A percentile compares a stretch with the other conserved stretches of the same genome.
These are phyloP conservation scores for Lasioglossum calceatum DNA, from an alignment of 2,888 invertebrate species.

Conservation along the genomic window DNA sequence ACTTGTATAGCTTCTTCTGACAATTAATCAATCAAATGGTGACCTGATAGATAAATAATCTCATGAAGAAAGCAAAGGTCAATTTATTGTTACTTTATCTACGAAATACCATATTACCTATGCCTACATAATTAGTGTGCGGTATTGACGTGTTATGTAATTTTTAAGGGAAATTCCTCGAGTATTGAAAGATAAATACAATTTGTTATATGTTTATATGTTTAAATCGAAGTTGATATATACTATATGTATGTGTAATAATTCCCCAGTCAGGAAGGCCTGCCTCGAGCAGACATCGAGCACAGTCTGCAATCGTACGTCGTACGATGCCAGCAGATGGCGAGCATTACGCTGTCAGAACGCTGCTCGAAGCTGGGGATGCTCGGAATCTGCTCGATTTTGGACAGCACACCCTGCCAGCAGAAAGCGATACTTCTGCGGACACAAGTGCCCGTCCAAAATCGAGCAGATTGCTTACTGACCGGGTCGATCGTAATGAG, in stretches of 20 bases:
- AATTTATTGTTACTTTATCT: conserved; percentile 40
- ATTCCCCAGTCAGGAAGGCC: not conserved
- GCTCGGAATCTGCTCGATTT: too few relatives aligned
- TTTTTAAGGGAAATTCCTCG: conserved; percentile 46
- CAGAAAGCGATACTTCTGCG: too few relatives aligned
- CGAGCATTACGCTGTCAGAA: too few relatives aligned
- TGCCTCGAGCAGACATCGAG: too few relatives aligned
- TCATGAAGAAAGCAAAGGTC: conserved; percentile 32
- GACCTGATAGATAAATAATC: conserved; percentile 44
- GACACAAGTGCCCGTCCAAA: too few relatives aligned
- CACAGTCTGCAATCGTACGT: too few relatives aligned
- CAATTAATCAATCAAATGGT: conserved; percentile 41
- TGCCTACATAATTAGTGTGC: conserved; percentile 14
- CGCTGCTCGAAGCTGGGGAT: too few relatives aligned
- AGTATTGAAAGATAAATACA: conserved; percentile 26
- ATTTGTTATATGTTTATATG: conserved; percentile 47
- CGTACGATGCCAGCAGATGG: too few relatives aligned
- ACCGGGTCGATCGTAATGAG: not conserved
- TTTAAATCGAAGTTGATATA: conserved; percentile 36
- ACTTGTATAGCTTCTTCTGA: conserved; percentile 27
- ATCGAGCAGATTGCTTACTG: too few relatives aligned
- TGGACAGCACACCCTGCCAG: too few relatives aligned
- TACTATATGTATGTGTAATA: conserved; percentile 9
- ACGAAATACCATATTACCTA: conserved; percentile 19
- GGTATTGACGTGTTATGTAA: conserved; percentile 42